Conservation (phyloP, 53 echinoderm and acorn worm species). For the Actinopyga echinites region DNA sequence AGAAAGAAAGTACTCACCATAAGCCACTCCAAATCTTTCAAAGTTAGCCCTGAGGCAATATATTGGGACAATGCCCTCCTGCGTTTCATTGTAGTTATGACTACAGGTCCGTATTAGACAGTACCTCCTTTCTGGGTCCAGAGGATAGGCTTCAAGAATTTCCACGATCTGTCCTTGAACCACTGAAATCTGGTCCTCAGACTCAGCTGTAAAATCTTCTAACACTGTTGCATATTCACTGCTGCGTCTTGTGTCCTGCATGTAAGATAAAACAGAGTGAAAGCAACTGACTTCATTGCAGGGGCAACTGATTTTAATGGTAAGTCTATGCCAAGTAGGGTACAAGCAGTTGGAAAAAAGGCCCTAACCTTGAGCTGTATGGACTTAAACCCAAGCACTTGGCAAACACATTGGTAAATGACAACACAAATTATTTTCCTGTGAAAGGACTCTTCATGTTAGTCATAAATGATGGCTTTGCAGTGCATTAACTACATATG, state of each 20-base stretch:
- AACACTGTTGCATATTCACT: conserved; percentile 77
- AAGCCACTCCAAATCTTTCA: conserved; percentile 19
- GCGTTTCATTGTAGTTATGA: conserved; percentile 59
- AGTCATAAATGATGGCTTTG: no score
- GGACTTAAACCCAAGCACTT: no score
- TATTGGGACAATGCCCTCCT: conserved; percentile 82
- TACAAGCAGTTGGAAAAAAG: no score
- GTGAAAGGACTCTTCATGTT: no score
- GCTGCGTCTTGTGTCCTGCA: conserved; percentile 83
- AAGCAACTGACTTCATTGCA: neutral
- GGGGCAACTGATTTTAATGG: no score
- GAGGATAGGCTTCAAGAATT: conserved; percentile 57
- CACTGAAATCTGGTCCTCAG: conserved; percentile 65
- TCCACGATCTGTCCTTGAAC: conserved; percentile 82
- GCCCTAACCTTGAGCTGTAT: no score
- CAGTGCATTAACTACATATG: no score
- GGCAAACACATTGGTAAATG: no score
- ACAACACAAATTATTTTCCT: no score
- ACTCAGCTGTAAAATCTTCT: conserved; percentile 79
- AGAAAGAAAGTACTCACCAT: conserved; percentile 1
- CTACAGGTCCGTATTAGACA: conserved; percentile 69
- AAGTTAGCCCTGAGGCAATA: conserved; percentile 45
- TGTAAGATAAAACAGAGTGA: no score
- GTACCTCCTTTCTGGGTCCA: conserved; percentile 71
- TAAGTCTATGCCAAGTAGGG: no score